Percentiles rank a stretch among this genome's conserved stretches.
Evolutionary conservation across 2,113 vertebrate genomes (phyloP).

Genomic region (Gymnobelideus leadbeateri): DNA sequence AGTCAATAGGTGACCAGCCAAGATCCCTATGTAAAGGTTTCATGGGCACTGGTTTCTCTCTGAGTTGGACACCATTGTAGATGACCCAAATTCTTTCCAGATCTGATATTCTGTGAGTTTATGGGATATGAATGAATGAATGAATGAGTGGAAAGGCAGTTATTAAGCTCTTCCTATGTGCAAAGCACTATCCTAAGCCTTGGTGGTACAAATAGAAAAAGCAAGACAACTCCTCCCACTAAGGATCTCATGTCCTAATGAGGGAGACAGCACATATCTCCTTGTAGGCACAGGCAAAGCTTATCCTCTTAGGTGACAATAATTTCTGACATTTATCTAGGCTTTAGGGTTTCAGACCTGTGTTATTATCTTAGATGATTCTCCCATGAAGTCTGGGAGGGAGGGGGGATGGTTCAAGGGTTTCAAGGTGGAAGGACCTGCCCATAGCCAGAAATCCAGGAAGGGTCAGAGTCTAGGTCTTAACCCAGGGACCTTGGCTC

Average conservation of each 20-base stretch:
- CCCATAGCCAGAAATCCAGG: not conserved
- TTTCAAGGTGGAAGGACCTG: fast-evolving
- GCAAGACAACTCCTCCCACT: not conserved
- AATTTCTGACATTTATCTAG: not conserved
- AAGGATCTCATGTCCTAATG: not conserved
- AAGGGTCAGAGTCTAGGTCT: not conserved
- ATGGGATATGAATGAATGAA: not conserved
- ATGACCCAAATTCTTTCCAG: not conserved
- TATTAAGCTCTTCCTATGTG: not conserved
- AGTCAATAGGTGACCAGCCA: not conserved
- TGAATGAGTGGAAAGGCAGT: not conserved
- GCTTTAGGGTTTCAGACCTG: not conserved
- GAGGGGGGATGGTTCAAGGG: not conserved
- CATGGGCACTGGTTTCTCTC: not conserved
- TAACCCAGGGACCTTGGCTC: not conserved
- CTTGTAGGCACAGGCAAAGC: not conserved
- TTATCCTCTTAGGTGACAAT: not conserved
- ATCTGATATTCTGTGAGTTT: not conserved
- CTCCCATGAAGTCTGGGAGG: not conserved
- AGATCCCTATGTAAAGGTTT: not conserved
- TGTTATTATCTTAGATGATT: not conserved
- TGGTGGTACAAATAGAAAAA: not conserved
- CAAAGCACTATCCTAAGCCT: not conserved
- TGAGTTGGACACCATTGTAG: not conserved
- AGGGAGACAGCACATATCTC: not conserved